phyloP scores from a whole-genome alignment of 2,888 invertebrate genomes.

The Drosophila parthenogenetica region DNA sequence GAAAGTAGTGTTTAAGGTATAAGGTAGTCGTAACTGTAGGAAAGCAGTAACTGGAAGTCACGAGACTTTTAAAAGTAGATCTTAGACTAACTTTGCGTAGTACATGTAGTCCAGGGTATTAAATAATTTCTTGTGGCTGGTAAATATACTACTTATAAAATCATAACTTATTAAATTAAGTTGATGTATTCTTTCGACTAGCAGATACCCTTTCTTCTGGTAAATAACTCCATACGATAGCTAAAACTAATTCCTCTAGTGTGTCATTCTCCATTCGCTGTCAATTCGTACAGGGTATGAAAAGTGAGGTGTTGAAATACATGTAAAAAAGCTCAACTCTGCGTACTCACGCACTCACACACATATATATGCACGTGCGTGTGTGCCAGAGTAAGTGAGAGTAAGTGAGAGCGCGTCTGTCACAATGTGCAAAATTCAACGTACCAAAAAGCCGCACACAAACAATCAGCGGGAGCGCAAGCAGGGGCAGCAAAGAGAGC shows the following conservation, averaged over 20 bases:
- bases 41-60: too few relatives aligned
- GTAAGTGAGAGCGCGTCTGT: conserved; percentile 17
- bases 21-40: too few relatives aligned
- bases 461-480: conserved; percentile 43
- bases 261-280: background rate
- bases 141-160: too few relatives aligned
- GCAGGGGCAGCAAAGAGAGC: background rate
- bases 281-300: conserved; percentile 1
- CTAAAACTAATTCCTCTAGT: background rate
- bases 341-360: background rate
- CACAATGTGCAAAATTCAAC: conserved; percentile 60
- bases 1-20: too few relatives aligned
- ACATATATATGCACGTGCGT: background rate
- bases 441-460: conserved; percentile 71
- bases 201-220: background rate
- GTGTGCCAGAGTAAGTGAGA: conserved; percentile 3
- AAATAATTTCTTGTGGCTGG: too few relatives aligned
- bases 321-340: conserved; percentile 15
- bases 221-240: background rate
- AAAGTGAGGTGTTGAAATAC: conserved; percentile 26
- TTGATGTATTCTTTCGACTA: background rate
- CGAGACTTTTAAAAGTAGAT: too few relatives aligned
- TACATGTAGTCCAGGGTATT: too few relatives aligned
- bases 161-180: background rate
- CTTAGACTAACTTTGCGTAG: too few relatives aligned